A percentile compares a stretch with the other conserved stretches of the same genome.
Evolutionary conservation across 2,888 invertebrate species (phyloP).

Genomic region (Hemithea aestivaria): DNA sequence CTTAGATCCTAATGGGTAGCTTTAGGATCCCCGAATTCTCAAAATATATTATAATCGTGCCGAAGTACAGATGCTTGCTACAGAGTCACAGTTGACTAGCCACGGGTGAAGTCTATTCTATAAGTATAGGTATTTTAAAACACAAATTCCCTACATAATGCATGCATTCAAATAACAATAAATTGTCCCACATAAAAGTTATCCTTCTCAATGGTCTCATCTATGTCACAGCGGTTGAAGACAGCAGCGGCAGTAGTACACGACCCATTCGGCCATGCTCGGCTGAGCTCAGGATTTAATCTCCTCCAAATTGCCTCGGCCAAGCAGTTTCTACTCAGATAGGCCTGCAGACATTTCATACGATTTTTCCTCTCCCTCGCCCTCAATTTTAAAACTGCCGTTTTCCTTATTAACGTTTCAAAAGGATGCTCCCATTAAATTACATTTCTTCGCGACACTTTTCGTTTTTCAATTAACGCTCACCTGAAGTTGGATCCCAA

Average conservation of each 20-base stretch:
- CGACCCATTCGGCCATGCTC: slow-evolving; percentile 36
- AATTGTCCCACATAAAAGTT: too few species aligned
- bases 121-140: too few species aligned
- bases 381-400: slow-evolving; percentile 35
- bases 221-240: slow-evolving; percentile 23
- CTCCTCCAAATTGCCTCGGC: slow-evolving; percentile 50
- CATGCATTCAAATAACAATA: too few species aligned
- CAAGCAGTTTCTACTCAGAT: slow-evolving; percentile 35
- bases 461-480: slow-evolving; percentile 22
- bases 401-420: slow-evolving; percentile 35
- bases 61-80: too few species aligned
- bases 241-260: slow-evolving; percentile 30
- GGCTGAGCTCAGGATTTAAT: slow-evolving; percentile 46
- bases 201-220: background rate
- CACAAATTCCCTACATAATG: too few species aligned
- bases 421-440: slow-evolving; percentile 25
- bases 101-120: too few species aligned
- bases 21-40: too few species aligned
- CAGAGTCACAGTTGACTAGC: too few species aligned
- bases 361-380: slow-evolving; percentile 30
- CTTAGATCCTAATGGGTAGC: too few species aligned
- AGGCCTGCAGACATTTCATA: slow-evolving; percentile 38
- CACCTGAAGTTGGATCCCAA: too few species aligned
- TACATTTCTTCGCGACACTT: slow-evolving; percentile 27
- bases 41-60: too few species aligned